phyloP scores from a whole-genome alignment of 2,888 invertebrate species.

The Himalopsyche anomala region DNA sequence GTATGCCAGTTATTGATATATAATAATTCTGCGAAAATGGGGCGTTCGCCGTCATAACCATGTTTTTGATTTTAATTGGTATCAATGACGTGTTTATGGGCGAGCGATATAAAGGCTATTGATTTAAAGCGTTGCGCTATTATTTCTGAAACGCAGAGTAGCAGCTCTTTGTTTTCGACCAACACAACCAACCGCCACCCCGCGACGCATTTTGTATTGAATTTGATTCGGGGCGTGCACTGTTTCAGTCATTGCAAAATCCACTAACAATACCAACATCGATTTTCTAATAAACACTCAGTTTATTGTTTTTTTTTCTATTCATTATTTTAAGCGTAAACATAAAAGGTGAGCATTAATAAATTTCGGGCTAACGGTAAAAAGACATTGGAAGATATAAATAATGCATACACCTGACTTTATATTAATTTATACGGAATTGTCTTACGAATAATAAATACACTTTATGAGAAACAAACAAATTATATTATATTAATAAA shows the following conservation, averaged over 20 bases:
- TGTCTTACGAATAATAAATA: no score
- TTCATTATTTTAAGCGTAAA: neutral
- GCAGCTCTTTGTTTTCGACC: slow-evolving; percentile 52
- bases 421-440: no score
- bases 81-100: slow-evolving; percentile 64
- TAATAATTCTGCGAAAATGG: slow-evolving; percentile 52
- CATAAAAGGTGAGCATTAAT: no score
- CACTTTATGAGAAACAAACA: no score
- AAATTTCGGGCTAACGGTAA: no score
- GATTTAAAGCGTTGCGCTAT: slow-evolving; percentile 63
- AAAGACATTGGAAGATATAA: no score
- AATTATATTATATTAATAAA: no score
- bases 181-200: neutral
- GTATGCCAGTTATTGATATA: slow-evolving; percentile 49
- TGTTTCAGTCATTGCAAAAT: neutral
- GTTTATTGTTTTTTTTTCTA: neutral
- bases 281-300: neutral
- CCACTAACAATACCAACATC: slow-evolving; percentile 25
- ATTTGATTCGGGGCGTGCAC: slow-evolving; percentile 32
- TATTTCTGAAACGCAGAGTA: slow-evolving; percentile 52
- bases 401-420: no score
- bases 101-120: slow-evolving; percentile 62
- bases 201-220: slow-evolving; percentile 42
- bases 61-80: slow-evolving; percentile 65
- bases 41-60: slow-evolving; percentile 52